phyloP scores from a whole-genome alignment of 2,888 invertebrate genomes.

The Dicranocentrus wangi region DNA sequence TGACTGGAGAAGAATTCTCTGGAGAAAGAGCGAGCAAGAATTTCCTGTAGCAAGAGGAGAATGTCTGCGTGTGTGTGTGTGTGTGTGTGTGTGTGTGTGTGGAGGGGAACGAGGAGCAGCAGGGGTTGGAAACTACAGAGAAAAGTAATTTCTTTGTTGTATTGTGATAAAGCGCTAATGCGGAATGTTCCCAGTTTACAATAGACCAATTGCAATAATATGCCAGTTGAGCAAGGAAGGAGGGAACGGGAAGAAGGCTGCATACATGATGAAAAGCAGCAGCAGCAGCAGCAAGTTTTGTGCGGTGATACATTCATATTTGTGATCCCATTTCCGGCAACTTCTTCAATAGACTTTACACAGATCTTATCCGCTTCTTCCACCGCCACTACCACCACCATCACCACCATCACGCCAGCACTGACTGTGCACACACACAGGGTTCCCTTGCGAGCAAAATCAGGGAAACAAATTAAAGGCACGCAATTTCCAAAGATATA shows the following conservation, averaged over 20 bases:
- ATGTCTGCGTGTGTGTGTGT: too few species aligned
- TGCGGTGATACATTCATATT: neutral
- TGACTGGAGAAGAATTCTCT: too few species aligned
- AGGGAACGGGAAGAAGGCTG: too few species aligned
- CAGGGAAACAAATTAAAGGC: too few species aligned
- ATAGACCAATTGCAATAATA: conserved; percentile 19
- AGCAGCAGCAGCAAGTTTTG: neutral
- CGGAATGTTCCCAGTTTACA: conserved; percentile 8
- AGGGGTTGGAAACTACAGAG: conserved; percentile 20
- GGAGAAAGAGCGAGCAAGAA: too few species aligned
- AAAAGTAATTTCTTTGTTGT: conserved; percentile 28
- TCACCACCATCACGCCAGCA: too few species aligned
- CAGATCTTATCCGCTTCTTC: neutral
- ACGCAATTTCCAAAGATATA: too few species aligned
- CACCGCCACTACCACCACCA: too few species aligned
- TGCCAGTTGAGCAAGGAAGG: neutral
- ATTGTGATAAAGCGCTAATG: conserved; percentile 28
- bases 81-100: too few species aligned
- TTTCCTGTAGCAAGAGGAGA: too few species aligned
- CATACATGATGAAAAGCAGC: conserved; percentile 1
- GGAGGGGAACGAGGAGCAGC: conserved; percentile 4
- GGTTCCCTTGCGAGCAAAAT: too few species aligned
- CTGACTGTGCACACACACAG: too few species aligned
- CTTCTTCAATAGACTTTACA: neutral
- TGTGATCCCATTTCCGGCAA: neutral